These are phyloP conservation scores for Lordiphosa collinella DNA, from an alignment of 1,140 invertebrate genomes.

Conservation along the genomic window DNA sequence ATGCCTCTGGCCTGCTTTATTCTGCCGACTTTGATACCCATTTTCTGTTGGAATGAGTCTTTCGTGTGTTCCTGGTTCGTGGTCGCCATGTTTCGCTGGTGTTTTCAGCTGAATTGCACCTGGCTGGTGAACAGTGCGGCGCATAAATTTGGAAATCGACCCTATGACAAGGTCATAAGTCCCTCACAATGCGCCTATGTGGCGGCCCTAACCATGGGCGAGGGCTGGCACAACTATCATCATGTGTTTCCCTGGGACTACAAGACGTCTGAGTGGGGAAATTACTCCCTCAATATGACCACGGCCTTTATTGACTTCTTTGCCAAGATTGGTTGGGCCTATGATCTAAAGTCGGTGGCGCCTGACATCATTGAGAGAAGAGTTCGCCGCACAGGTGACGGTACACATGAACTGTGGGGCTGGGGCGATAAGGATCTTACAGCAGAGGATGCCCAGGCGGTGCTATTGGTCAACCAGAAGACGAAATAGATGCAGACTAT, in stretches of 20 bases:
- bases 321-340: slow-evolving; percentile 90
- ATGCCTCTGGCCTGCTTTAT: slow-evolving; percentile 92
- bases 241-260: slow-evolving; percentile 97
- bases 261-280: slow-evolving; percentile 89
- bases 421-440: slow-evolving; percentile 89
- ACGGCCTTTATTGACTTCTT: slow-evolving; percentile 91
- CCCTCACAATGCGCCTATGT: slow-evolving; percentile 86
- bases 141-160: slow-evolving; percentile 92
- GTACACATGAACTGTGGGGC: slow-evolving; percentile 87
- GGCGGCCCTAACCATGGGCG: slow-evolving; percentile 86
- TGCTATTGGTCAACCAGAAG: slow-evolving; percentile 81
- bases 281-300: slow-evolving; percentile 88
- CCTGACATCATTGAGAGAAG: slow-evolving; percentile 84
- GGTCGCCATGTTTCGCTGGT: slow-evolving; percentile 89
- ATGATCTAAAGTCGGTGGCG: slow-evolving; percentile 91
- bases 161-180: slow-evolving; percentile 92
- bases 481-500: not conserved
- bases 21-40: slow-evolving; percentile 90
- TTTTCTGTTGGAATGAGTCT: slow-evolving; percentile 90
- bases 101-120: slow-evolving; percentile 91
- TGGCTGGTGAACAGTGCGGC: slow-evolving; percentile 97
- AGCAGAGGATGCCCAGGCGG: slow-evolving; percentile 83
- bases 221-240: slow-evolving; percentile 97
- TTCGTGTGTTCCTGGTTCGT: slow-evolving; percentile 89
- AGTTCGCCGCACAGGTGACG: slow-evolving; percentile 88